Conservation (phyloP, 2,888 invertebrate species). For the Drosophila fulvimacula region DNA sequence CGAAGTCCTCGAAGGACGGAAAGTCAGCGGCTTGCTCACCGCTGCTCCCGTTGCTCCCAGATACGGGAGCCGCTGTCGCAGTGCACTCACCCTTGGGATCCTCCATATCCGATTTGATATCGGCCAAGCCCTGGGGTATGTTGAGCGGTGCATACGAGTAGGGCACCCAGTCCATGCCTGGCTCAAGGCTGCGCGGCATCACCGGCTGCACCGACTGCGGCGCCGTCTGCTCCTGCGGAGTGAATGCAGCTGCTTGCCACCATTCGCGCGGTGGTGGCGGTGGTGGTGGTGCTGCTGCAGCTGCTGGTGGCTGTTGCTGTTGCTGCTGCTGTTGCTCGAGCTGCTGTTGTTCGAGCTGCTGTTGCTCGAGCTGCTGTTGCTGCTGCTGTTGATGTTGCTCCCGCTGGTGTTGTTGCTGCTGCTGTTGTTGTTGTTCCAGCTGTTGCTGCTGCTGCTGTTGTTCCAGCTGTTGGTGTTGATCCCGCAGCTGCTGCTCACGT, state of each 20-base stretch:
- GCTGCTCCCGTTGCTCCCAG: no score
- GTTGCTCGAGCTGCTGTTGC: not conserved
- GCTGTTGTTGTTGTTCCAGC: not conserved
- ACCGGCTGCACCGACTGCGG: not conserved
- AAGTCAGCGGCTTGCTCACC: not conserved
- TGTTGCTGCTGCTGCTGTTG: not conserved
- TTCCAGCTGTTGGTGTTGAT: no score
- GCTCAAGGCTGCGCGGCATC: not conserved
- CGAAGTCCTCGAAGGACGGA: conserved; percentile 48
- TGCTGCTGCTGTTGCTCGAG: not conserved
- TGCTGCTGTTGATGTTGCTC: not conserved
- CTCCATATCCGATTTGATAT: not conserved
- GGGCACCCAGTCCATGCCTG: conserved; percentile 20
- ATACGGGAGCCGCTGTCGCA: not conserved
- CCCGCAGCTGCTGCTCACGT: not conserved
- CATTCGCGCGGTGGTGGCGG: conserved; percentile 13
- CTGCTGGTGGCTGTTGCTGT: not conserved
- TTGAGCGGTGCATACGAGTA: conserved; percentile 24
- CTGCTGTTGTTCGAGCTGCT: no score
- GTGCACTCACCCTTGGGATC: not conserved
- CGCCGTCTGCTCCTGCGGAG: conserved; percentile 4
- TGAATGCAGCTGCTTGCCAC: conserved; percentile 34
- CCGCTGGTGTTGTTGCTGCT: not conserved
- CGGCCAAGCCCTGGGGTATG: not conserved
- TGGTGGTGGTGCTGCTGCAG: not conserved